Evolutionary conservation across 1,140 invertebrate genomes (phyloP), one percentile per base, ranked within the genome.

Genomic region (Drosophila sproati): DNA sequence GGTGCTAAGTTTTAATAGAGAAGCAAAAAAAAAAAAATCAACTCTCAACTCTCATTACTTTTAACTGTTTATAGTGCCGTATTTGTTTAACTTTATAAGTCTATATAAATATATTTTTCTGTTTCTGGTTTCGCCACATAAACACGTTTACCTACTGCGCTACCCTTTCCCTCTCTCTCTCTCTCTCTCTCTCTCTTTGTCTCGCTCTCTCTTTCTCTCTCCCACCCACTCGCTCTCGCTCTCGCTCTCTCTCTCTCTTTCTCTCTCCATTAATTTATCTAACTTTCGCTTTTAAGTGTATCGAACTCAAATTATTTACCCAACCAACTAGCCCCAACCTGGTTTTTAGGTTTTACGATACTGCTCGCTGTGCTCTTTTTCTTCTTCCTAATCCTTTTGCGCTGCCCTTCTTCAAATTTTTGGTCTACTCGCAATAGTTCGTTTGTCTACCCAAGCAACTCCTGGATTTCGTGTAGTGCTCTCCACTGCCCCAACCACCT

Each of bases 351-450:
- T 35, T 37, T n/a, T 20, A 35, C 32, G 5, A 52, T 7, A 37
- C 37, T 39, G 34, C 12, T 45, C 32, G 31, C 57, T 47, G 47
- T 39, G 8, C 39, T 71, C 39, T 47, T 35, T 3, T 39, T 41
- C 55, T 32, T 28, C 7, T 31, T 3, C 5, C 20, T 20, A 20
- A 20, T 20, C 20, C 20, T 20, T 20, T 20, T 20, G 20, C 20
- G 20, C 20, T 20, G 20, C 20, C 31, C 31, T 39, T 50, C 55
- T 20, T 41, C 34, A 35, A 35, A 12, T 48, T 29, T 56, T 34
- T 3, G 20, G 20, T 32, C 6, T 59, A 73, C 72, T 80, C 50
- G 67, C 77, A 86, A 52, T 78, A 86, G 82, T 86, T 86, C 75
- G 82, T 87, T 81, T 79, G 69, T 52, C 20, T 39, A 32, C 28